Conservation (phyloP, 30 jellyfish, hydroid and myxozoan genomes). For the Euphysa ruthae region DNA sequence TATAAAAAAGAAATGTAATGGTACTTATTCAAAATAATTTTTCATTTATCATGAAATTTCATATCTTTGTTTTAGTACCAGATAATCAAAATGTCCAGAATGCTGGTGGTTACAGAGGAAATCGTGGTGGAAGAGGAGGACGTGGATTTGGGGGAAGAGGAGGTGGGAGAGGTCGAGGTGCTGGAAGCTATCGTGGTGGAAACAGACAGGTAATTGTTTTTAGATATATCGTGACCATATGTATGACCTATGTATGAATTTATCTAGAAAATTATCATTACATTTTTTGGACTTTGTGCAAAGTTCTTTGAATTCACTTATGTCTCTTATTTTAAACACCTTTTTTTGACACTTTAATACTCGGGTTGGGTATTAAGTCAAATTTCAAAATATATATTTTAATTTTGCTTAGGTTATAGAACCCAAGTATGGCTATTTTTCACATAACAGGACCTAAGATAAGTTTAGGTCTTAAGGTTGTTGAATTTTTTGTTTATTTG, state of each 20-base stretch:
- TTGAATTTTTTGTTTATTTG: too few species aligned
- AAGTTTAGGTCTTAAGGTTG: too few species aligned
- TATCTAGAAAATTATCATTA: neutral
- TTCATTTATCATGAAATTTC: neutral
- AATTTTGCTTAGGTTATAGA: too few species aligned
- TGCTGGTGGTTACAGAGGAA: conserved; percentile 55
- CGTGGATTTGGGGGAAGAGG: conserved; percentile 47
- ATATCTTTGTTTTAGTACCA: conserved; percentile 1
- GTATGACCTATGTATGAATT: neutral
- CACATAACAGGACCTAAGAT: too few species aligned
- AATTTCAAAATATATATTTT: too few species aligned
- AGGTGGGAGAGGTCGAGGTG: conserved; percentile 36
- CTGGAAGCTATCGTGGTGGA: conserved; percentile 10
- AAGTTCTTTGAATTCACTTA: too few species aligned
- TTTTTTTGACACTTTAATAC: too few species aligned
- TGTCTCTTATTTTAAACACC: too few species aligned
- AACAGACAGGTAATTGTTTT: neutral
- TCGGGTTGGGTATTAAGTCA: too few species aligned
- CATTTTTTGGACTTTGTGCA: too few species aligned
- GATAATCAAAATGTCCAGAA: conserved; percentile 21
- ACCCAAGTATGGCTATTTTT: too few species aligned
- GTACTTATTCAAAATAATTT: neutral
- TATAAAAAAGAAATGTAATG: too few species aligned
- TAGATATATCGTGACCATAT: neutral
- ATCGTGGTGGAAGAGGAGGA: conserved; percentile 72